Evolutionary conservation across 2,797 vertebrate species (phyloP), one percentile per base, ranked within the genome.

Genomic region (Gymnodraco acuticeps): DNA sequence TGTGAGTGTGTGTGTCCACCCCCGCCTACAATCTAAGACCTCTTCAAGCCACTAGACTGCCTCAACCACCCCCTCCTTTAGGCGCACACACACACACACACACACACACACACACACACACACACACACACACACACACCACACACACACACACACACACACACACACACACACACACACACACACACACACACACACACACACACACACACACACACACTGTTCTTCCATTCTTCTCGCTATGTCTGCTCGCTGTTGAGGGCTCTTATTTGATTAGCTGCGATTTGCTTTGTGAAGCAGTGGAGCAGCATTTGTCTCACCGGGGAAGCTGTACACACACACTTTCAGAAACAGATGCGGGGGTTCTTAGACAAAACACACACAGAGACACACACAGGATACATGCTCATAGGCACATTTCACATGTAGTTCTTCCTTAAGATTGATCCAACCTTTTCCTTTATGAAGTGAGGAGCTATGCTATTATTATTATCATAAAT

Each of bases 231-330:
- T 90, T 90, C 82, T 91, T 85, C 81, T 81, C 53, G 60, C 87
- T 63, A 56, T 74, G 77, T 91, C 88, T 90, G 86, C 64, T 20
- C 75, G 16, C 85, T 81, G 80, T 81, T 88, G 81, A 94, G 89
- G 76, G 87, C 90, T 90, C 89, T 91, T 91, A 92, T 93, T 93
- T 92, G 93, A 93, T 93, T 92, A 93, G 90, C 89, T 91, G 89
- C 76, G 64, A 91, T 94, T 92, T 91, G 88, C 87, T 92, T 91
- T 90, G 89, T 90, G 90, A 90, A 83, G 84, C 90, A 68, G 73
- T 65, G 81, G 77, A 91, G 90, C 89, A 91, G 90, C 88, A 80
- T 90, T 92, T 88, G 90, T 75, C 86, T 88, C 88, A 85, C 74
- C 54, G 9, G 83, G 89, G 84, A 83, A 88, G 80, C 70, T 46